Evolutionary conservation across 2,888 invertebrate genomes (phyloP), one percentile per base, ranked within the genome.

Genomic region (Prosapia bicincta): DNA sequence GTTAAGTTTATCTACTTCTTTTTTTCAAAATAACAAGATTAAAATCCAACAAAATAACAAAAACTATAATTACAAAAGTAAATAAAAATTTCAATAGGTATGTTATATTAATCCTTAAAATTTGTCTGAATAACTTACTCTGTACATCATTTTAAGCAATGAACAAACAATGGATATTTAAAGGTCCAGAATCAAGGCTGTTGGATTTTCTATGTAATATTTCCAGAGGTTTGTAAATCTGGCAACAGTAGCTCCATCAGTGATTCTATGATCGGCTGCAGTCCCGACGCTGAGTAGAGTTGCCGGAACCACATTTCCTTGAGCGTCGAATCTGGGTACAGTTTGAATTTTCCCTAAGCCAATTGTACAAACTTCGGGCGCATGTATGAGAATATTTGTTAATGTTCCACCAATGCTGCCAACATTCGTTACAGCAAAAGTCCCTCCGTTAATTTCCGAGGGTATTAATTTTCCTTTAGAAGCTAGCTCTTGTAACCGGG

Each of bases 401-500:
- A 98, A 98, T 0, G 98, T 98, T 54, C 99, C 99, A 69, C 98
- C 99, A 82, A 99, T 90, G 95, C 92, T 90, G 81, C 99, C 99
- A 84, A 99, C 98, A 84, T 99, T 99, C 0, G 99, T 99, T 71
- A 99, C 85, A 0, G 97, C 91, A 84, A 99, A 98, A 0, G 99
- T 99, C 79, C 98, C 98, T 72, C 92, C 95, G 3, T 89, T 87
- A 77, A 99, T 87, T 85, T 99, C 99, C 23, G 86, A 86, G 0
- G 92, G 87, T 0, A 90, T 87, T 26, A 99, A 88, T 79, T 91
- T 89, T 7, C 95, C 93, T 69, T 89, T 89, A 67, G 87, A 86
- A 0, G 96, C 99, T 73, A 90, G 89, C 74, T 90, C 89, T 82
- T 96, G 93, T n/a, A 99, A 87, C 72, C 90, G 87, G 82, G 93